Conservation (phyloP, 2,888 invertebrate species). For the Aelia acuminata region DNA sequence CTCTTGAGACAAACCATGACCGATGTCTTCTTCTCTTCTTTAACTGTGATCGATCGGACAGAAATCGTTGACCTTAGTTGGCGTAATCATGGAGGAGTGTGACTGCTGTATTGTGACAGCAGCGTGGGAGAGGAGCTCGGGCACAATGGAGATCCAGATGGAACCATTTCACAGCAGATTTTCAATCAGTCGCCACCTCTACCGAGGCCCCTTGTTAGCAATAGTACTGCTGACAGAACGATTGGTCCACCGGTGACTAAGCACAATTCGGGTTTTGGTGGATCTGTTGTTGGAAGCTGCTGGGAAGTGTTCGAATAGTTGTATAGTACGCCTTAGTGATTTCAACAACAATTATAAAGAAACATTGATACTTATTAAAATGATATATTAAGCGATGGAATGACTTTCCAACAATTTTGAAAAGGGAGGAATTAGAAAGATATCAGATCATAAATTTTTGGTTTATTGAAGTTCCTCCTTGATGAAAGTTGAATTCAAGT, state of each 20-base stretch:
- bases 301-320: not conserved
- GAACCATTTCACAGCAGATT: conserved; percentile 46
- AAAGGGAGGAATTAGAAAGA: no score
- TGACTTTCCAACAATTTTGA: no score
- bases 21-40: not conserved
- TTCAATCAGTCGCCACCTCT: conserved; percentile 12
- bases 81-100: not conserved
- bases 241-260: not conserved
- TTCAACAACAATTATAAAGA: no score
- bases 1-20: not conserved
- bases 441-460: not conserved
- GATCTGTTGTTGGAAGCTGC: not conserved
- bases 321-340: no score
- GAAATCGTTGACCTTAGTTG: conserved; percentile 30
- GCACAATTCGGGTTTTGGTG: not conserved
- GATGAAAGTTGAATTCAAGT: not conserved
- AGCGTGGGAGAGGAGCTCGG: not conserved
- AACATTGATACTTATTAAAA: no score
- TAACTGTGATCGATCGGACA: not conserved
- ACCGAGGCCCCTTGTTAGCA: not conserved
- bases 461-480: not conserved
- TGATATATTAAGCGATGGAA: no score
- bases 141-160: conserved; percentile 34
- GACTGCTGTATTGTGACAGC: not conserved
- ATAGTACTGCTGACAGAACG: conserved; percentile 1